Base-by-base conservation (phyloP, 2,113 vertebrate genomes). In the Aix galericulata region DNA sequence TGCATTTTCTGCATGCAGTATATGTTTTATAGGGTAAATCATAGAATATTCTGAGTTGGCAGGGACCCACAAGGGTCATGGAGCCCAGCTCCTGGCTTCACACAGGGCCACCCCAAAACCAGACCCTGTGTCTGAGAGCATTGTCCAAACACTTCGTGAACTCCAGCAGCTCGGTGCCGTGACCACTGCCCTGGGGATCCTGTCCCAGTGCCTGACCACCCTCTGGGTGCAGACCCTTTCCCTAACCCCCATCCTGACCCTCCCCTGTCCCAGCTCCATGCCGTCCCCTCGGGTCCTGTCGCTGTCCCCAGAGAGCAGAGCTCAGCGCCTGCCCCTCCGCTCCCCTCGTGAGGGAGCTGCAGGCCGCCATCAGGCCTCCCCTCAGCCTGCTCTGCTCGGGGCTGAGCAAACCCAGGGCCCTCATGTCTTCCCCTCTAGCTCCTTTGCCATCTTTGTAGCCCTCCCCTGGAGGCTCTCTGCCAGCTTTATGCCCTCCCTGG, bases 91-190 rank as follows among this genome's bases (percentile, higher is more conserved):
- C 36, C 17, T 11, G 10, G 16, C 62, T 63, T 26, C 11, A 17
- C 62, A 40, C 62, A 40, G 60, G 16, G 29, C 26, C 16, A 18
- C 26, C 16, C 25, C 16, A 38, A 63, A 63, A 17, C 16, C 34
- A 63, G 27, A 12, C 26, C 16, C 25, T 11, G 1, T 18, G 26
- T 27, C 36, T 17, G 25, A 40, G 26, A 18, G 36, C 16, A 1
- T 16, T 40, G 62, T 29, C 15, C 34, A 38, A 27, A 17, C 7
- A 5, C 60, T 27, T 17, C 25, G 27, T 40, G 16, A 40, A 6
- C 62, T 27, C 60, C 1, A 1, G 15, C 25, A 26, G 50, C 27
- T 40, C 4, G 2, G 36, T 36, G 62, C 36, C 0, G 5, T 40
- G 62, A 26, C 36, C 62, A 18, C 60, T 38, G 25, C 25, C 16